phyloP scores from a whole-genome alignment of 2,797 vertebrate species.

The Pipistrellus pygmaeus region DNA sequence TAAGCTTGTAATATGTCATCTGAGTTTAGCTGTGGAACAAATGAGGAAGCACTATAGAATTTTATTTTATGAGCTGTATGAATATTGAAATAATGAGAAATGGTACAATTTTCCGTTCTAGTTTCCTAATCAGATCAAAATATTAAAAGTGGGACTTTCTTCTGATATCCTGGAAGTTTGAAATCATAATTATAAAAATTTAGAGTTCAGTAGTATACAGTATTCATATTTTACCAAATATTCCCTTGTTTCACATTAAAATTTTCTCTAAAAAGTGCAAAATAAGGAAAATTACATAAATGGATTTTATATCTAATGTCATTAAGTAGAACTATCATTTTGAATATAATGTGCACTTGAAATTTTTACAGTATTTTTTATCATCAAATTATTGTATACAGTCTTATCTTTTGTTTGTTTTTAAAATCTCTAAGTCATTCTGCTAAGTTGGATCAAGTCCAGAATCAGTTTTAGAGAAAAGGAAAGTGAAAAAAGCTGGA shows the following conservation, averaged over 20 bases:
- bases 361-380: slow-evolving; percentile 41
- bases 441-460: slow-evolving; percentile 2
- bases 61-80: slow-evolving; percentile 22
- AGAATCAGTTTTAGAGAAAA: slow-evolving; percentile 52
- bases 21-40: slow-evolving; percentile 8
- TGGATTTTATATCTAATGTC: slow-evolving; percentile 41
- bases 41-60: not conserved
- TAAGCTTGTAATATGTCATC: not conserved
- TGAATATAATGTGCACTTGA: not conserved
- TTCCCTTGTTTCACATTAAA: slow-evolving; percentile 26
- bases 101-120: not conserved
- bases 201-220: not conserved
- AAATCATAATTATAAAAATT: slow-evolving; percentile 36
- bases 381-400: not conserved
- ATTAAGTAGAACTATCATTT: not conserved
- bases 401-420: slow-evolving; percentile 50
- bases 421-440: slow-evolving; percentile 31
- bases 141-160: slow-evolving; percentile 53
- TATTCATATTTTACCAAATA: slow-evolving; percentile 37
- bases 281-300: not conserved
- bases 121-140: slow-evolving; percentile 39
- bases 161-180: slow-evolving; percentile 43
- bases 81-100: slow-evolving; percentile 38
- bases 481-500: slow-evolving; percentile 21
- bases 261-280: not conserved